These are phyloP conservation scores for Palaemon carinicauda DNA, from an alignment of 1,140 invertebrate genomes.

Conservation along the genomic window DNA sequence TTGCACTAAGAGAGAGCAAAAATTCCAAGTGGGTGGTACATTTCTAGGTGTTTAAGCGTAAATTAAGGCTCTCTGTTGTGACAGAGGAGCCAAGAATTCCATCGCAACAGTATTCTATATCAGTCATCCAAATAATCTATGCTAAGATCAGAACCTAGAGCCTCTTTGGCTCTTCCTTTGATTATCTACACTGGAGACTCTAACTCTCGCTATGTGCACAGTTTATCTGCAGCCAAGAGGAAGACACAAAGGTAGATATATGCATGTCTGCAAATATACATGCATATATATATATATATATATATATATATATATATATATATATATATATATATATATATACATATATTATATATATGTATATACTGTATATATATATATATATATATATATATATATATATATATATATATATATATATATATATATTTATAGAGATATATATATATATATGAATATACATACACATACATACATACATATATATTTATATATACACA, in stretches of 20 bases:
- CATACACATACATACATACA: background rate
- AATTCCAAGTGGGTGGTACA: no score
- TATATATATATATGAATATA: background rate
- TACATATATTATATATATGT: background rate
- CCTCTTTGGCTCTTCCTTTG: no score
- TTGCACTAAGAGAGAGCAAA: no score
- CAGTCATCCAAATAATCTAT: no score
- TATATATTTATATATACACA: background rate
- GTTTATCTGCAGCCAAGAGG: background rate
- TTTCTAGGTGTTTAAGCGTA: no score
- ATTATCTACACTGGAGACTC: no score
- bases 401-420: constrained; percentile 2
- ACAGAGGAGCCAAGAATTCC: no score
- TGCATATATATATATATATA: background rate
- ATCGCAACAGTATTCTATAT: no score
- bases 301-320: background rate
- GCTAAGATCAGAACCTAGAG: no score
- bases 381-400: background rate
- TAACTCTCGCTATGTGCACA: no score
- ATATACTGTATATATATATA: background rate
- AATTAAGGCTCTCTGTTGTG: no score
- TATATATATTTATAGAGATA: background rate
- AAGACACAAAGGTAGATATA: background rate
- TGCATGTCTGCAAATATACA: background rate
- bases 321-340: constrained; percentile 2